These are phyloP conservation scores for Megaceryle alcyon DNA, from an alignment of 2,797 vertebrate genomes.

Conservation along the genomic window DNA sequence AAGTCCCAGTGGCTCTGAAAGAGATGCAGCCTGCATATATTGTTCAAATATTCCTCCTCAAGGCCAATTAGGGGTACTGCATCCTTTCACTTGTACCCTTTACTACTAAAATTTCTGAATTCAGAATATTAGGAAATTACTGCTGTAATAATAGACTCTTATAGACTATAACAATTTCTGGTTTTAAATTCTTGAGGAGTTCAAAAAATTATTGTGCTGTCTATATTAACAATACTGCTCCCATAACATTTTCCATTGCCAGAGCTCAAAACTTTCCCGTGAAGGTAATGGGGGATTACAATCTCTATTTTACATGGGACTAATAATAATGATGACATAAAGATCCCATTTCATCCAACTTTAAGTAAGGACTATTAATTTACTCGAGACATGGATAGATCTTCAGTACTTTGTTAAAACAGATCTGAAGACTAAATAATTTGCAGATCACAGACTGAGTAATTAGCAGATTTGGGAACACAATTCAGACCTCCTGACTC, in stretches of 20 bases:
- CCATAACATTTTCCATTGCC: rapidly evolving
- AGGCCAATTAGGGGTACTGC: slow-evolving; percentile 47
- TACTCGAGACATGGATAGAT: not conserved
- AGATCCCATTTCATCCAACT: not conserved
- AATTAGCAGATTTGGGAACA: not conserved
- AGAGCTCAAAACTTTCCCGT: not conserved
- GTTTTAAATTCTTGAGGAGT: not conserved
- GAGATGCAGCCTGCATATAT: not conserved
- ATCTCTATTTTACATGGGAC: not conserved
- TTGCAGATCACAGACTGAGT: not conserved
- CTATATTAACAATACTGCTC: not conserved
- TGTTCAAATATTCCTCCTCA: slow-evolving; percentile 46
- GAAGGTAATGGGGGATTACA: not conserved
- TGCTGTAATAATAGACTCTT: not conserved
- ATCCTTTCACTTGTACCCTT: not conserved
- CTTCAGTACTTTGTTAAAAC: not conserved
- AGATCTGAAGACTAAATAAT: not conserved
- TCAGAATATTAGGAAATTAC: not conserved
- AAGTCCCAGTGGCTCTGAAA: not conserved
- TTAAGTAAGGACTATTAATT: not conserved
- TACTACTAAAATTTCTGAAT: not conserved
- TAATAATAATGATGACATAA: not conserved
- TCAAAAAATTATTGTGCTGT: not conserved
- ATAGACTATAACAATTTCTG: not conserved
- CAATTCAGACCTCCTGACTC: not conserved